Evolutionary conservation across 2,797 vertebrate species (phyloP).

Genomic region (Paguma larvata): DNA sequence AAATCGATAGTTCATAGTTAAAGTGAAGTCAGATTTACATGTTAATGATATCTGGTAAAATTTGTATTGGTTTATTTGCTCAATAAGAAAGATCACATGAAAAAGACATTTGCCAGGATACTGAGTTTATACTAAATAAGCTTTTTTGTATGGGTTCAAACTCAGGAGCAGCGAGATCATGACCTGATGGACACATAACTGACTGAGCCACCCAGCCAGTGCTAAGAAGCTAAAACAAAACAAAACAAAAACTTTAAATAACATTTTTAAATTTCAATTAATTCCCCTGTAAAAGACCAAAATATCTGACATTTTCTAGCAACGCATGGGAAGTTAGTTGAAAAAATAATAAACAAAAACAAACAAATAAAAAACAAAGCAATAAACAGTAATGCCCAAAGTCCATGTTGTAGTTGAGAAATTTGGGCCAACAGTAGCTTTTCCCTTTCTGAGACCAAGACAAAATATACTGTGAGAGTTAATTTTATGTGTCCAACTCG

Average conservation of each 20-base stretch:
- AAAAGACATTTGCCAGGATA: slow-evolving; percentile 47
- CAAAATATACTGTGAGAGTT: not conserved
- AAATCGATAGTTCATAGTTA: not conserved
- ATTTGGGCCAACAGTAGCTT: not conserved
- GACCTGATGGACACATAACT: no score
- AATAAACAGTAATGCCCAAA: not conserved
- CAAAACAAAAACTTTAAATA: not conserved
- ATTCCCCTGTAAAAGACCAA: slow-evolving; percentile 33
- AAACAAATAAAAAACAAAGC: not conserved
- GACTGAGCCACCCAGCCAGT: no score
- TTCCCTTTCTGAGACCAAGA: not conserved
- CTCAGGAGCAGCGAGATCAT: no score
- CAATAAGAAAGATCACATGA: slow-evolving; percentile 61
- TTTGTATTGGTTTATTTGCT: not conserved
- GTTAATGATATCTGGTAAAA: not conserved
- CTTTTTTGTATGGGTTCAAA: not conserved
- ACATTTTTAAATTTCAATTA: slow-evolving; percentile 75
- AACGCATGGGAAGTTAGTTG: not conserved
- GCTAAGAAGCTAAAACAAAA: not conserved
- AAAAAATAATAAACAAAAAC: slow-evolving; percentile 18
- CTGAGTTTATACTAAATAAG: slow-evolving; percentile 64
- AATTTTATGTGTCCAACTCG: not conserved
- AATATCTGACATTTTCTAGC: slow-evolving; percentile 68
- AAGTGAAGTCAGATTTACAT: slow-evolving; percentile 19
- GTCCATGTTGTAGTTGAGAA: slow-evolving; percentile 1